A percentile compares a stretch with the other conserved stretches of the same genome.
These are phyloP conservation scores for Diadema setosum DNA, from an alignment of 35 echinoderm and acorn worm genomes.

Conservation along the genomic window DNA sequence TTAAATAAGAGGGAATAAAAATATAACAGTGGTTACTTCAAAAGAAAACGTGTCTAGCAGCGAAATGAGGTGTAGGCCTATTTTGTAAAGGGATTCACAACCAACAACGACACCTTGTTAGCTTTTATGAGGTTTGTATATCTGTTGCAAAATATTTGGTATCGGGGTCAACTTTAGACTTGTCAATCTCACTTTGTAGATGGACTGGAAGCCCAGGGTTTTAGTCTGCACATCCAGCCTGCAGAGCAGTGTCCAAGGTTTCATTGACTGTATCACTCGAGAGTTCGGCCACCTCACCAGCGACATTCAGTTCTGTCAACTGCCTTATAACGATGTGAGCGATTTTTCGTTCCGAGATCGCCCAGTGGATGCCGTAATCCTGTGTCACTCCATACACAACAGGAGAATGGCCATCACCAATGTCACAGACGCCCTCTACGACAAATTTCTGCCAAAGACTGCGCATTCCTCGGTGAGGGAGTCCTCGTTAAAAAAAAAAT, in stretches of 20 bases:
- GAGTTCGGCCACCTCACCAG: not conserved
- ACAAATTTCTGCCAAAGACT: not conserved
- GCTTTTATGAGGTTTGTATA: no score
- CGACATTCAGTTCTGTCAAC: not conserved
- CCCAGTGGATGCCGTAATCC: not conserved
- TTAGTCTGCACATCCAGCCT: not conserved
- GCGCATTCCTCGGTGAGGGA: no score
- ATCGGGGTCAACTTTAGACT: no score
- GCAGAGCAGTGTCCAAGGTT: not conserved
- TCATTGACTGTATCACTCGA: not conserved
- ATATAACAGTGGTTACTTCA: no score
- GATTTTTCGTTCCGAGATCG: not conserved
- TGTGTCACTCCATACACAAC: not conserved
- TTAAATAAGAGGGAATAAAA: no score
- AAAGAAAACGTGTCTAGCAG: no score
- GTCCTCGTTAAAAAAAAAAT: no score
- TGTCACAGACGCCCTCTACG: not conserved
- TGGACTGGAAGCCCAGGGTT: not conserved
- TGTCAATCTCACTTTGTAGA: no score
- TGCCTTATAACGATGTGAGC: not conserved
- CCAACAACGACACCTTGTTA: no score
- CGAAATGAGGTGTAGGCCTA: no score
- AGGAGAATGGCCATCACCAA: not conserved
- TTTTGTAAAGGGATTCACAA: no score
- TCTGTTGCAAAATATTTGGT: no score